Evolutionary conservation across 2,113 vertebrate species (phyloP).

Genomic region (Microcebus tavaratra): DNA sequence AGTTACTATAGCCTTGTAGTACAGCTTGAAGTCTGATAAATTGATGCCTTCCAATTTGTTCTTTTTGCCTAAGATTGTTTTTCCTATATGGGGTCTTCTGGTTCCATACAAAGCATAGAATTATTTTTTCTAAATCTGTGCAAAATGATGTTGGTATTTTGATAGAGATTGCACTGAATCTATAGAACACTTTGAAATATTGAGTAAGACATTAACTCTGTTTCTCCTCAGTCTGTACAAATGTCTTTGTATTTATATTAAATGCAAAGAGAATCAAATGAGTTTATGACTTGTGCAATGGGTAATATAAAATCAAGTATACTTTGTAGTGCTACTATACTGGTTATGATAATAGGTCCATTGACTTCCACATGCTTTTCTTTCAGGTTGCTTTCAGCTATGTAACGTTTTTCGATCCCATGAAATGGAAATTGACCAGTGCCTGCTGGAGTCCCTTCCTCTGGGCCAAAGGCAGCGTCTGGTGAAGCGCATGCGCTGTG

Average conservation of each 20-base stretch:
- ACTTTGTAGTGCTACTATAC: rapidly evolving
- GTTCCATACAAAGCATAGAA: too few relatives aligned
- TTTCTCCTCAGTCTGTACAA: neutral
- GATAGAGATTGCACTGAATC: too few relatives aligned
- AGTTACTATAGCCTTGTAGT: too few relatives aligned
- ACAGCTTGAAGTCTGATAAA: too few relatives aligned
- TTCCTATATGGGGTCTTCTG: too few relatives aligned
- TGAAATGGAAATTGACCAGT: conserved; percentile 99
- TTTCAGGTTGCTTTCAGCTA: conserved; percentile 97
- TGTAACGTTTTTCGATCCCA: conserved; percentile 96
- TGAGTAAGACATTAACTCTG: neutral
- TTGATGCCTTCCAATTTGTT: too few relatives aligned
- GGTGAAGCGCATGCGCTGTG: conserved; percentile 95
- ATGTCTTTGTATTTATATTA: neutral
- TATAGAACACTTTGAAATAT: neutral
- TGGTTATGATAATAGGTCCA: rapidly evolving
- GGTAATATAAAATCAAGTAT: too few relatives aligned
- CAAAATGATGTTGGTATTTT: too few relatives aligned
- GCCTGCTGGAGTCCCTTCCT: conserved; percentile 97
- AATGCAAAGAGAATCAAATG: too few relatives aligned
- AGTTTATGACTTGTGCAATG: too few relatives aligned
- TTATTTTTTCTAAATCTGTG: too few relatives aligned
- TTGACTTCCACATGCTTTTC: neutral
- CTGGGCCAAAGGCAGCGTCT: conserved; percentile 95
- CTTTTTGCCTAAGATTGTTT: too few relatives aligned